Conservation (phyloP, 2,113 vertebrate genomes). For the Halichoerus grypus region DNA sequence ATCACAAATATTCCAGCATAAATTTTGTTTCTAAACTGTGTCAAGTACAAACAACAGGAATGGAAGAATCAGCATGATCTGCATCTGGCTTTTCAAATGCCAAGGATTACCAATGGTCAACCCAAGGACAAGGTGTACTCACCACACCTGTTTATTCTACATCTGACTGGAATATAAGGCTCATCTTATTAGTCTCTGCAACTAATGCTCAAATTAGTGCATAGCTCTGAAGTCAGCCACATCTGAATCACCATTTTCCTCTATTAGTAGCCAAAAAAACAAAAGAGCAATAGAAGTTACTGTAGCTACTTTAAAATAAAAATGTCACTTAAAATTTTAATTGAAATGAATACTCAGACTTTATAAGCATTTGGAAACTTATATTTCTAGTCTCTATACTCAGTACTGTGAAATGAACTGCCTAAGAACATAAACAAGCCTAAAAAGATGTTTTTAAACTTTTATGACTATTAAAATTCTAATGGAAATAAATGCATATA, state of each 20-base stretch:
- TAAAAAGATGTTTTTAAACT: background rate
- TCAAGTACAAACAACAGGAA: background rate
- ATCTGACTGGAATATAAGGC: background rate
- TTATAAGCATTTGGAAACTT: background rate
- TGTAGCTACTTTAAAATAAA: background rate
- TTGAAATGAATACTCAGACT: background rate
- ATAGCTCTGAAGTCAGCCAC: background rate
- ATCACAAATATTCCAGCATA: background rate
- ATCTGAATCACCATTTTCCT: conserved; percentile 15
- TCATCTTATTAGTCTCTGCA: background rate
- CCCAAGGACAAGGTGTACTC: background rate
- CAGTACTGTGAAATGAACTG: background rate
- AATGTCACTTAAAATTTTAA: background rate
- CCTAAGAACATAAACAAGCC: background rate
- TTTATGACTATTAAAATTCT: background rate
- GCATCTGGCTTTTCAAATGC: background rate
- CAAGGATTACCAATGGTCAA: background rate
- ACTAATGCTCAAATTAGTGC: background rate
- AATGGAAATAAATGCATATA: background rate
- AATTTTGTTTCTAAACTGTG: background rate
- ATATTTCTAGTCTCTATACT: background rate
- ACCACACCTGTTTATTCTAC: background rate
- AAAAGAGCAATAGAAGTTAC: background rate
- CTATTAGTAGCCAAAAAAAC: conserved; percentile 8
- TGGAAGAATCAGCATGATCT: background rate